phyloP scores from a whole-genome alignment of 2,113 vertebrate species.

The Eulemur macaco region DNA sequence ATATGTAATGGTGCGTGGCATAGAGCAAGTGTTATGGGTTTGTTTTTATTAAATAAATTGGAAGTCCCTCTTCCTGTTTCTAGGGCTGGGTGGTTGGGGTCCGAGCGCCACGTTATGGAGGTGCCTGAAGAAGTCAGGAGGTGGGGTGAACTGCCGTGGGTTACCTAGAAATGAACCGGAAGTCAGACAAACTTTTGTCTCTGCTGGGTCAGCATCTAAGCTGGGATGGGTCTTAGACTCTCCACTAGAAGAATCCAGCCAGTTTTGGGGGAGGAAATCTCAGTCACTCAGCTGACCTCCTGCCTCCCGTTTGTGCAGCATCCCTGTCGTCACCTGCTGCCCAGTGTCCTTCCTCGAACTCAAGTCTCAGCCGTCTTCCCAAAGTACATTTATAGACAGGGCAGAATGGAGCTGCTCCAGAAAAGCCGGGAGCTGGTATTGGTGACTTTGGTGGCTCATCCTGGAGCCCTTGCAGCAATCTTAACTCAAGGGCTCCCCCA shows the following conservation, averaged over 20 bases:
- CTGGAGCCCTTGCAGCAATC: not conserved
- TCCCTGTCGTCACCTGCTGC: not conserved
- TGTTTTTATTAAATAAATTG: not conserved
- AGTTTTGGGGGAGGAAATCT: rapidly evolving
- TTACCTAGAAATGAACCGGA: not conserved
- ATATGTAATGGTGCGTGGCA: not conserved
- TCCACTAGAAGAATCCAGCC: not conserved
- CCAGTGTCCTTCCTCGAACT: not conserved
- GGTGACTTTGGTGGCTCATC: not conserved
- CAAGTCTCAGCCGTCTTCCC: not conserved
- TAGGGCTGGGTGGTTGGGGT: not conserved
- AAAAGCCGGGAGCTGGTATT: not conserved
- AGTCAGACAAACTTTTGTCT: not conserved
- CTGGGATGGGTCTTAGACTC: not conserved
- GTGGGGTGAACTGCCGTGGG: too few species aligned
- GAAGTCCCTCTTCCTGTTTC: not conserved
- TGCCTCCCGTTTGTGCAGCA: not conserved
- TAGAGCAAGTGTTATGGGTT: not conserved
- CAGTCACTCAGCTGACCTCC: not conserved
- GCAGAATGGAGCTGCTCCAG: not conserved
- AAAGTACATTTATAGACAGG: not conserved
- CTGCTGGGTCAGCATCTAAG: not conserved
- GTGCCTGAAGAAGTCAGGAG: not conserved
- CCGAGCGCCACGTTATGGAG: not conserved
- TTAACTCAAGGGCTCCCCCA: not conserved